Base-by-base conservation (phyloP, 2,888 invertebrate species). In the Trypoxylon attenuatum region DNA sequence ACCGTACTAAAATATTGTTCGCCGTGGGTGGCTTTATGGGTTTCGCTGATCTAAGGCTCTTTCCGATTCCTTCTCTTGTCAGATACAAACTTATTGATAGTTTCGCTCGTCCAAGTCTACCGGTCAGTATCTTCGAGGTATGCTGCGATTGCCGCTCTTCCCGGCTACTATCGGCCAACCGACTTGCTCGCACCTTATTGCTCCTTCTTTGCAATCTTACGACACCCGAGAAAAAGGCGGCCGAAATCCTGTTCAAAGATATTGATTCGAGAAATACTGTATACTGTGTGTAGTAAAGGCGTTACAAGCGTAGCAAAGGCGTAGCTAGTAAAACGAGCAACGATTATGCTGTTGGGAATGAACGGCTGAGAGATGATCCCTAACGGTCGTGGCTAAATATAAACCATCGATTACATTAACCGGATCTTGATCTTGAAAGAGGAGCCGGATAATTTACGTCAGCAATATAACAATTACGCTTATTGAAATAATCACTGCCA, bases 1-100 rank as follows among this genome's bases (percentile, higher is more conserved):
- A 85, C 84, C 78, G 84, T 79, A 78, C 82, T 83, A 83, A 84
- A 84, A 83, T 84, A 84, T 83, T 80, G 80, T 81, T 83, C 84
- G 71, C 78, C 80, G 84, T 84, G 84, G 84, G 84, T 84, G 84
- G 83, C 75, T 83, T 82, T 83, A 82, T 82, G 81, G 81, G 67
- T 77, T 72, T 77, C 63, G 70, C 76, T 78, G 83, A 80, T 82
- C 79, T 77, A 78, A 80, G 72, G 69, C 73, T 73, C 79, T 73
- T 80, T 77, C 71, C 78, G 78, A 79, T 81, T 79, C 74, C 76
- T 74, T 76, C 69, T 64, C 73, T 78, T 80, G 82, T 81, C 81
- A 80, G 81, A 81, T 81, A 77, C 76, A 58, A 76, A 81, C 81
- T 82, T 82, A 82, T 81, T 78, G 81, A 81, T 81, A 78, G 82